A percentile compares a stretch with the other conserved stretches of the same genome.
phyloP scores from a whole-genome alignment of 2,113 vertebrate genomes.

The Elephantulus edwardii region DNA sequence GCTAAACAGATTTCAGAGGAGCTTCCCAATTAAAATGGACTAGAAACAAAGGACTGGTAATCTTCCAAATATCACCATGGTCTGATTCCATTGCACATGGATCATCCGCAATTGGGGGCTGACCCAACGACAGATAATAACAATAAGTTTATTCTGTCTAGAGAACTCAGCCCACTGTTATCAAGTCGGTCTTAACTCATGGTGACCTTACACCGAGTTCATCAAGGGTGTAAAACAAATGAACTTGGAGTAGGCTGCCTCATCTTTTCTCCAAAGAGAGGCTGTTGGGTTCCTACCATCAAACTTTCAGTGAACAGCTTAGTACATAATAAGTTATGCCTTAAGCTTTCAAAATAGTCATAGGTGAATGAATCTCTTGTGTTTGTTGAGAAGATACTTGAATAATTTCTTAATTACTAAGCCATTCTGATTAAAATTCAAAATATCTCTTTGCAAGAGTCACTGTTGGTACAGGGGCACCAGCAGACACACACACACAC shows the following conservation, averaged over 20 bases:
- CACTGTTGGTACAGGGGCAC: rapidly evolving
- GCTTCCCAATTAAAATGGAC: not conserved
- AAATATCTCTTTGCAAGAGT: not conserved
- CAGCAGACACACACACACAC: not conserved
- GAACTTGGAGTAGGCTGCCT: no score
- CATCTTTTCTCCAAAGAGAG: no score
- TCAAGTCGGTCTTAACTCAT: no score
- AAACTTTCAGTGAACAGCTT: no score
- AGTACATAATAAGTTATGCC: no score
- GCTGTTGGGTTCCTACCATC: no score
- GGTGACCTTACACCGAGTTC: no score
- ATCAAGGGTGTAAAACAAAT: no score
- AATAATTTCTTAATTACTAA: not conserved
- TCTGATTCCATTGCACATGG: not conserved
- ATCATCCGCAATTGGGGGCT: not conserved
- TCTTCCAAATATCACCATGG: not conserved
- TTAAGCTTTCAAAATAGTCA: not conserved
- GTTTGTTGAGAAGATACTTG: not conserved
- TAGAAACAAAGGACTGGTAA: not conserved
- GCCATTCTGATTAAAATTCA: not conserved
- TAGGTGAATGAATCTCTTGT: not conserved
- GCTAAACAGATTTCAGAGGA: not conserved
- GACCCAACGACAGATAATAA: not conserved
- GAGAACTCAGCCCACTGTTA: no score
- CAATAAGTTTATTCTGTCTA: not conserved